These are phyloP conservation scores for Stegana nigrithorax DNA, from an alignment of 2,888 invertebrate genomes.

Conservation along the genomic window DNA sequence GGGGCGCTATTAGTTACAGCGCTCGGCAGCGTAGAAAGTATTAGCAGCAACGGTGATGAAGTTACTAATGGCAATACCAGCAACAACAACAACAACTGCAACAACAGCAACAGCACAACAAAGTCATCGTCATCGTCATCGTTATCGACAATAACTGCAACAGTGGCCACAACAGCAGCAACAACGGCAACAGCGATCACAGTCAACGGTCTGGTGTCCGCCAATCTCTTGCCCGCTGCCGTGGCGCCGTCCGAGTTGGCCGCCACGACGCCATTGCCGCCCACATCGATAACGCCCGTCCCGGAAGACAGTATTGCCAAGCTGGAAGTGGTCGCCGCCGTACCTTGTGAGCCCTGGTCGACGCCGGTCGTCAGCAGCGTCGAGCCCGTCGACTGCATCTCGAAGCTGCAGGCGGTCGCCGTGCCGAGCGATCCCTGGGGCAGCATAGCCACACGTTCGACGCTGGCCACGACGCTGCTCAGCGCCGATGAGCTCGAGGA, in stretches of 20 bases:
- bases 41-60: conserved; percentile 56
- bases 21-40: conserved; percentile 37
- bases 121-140: not conserved
- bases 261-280: conserved; percentile 52
- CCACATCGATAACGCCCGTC: conserved; percentile 58
- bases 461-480: conserved; percentile 66
- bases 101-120: conserved; percentile 19
- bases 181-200: conserved; percentile 32
- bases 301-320: conserved; percentile 68
- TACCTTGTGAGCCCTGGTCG: conserved; percentile 65
- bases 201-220: conserved; percentile 36
- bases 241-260: conserved; percentile 48
- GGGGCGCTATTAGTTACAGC: conserved; percentile 34
- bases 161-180: conserved; percentile 18
- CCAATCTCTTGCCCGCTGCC: conserved; percentile 28
- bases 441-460: conserved; percentile 66
- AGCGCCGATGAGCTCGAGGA: conserved; percentile 67
- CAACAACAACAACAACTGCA: conserved; percentile 25
- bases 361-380: conserved; percentile 41
- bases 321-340: conserved; percentile 67
- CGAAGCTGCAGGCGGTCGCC: conserved; percentile 78
- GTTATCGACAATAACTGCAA: conserved; percentile 20
- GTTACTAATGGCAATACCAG: conserved; percentile 46
- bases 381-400: conserved; percentile 72
- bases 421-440: conserved; percentile 75